These are phyloP conservation scores for Manis javanica DNA, from an alignment of 2,797 vertebrate species.

Conservation along the genomic window DNA sequence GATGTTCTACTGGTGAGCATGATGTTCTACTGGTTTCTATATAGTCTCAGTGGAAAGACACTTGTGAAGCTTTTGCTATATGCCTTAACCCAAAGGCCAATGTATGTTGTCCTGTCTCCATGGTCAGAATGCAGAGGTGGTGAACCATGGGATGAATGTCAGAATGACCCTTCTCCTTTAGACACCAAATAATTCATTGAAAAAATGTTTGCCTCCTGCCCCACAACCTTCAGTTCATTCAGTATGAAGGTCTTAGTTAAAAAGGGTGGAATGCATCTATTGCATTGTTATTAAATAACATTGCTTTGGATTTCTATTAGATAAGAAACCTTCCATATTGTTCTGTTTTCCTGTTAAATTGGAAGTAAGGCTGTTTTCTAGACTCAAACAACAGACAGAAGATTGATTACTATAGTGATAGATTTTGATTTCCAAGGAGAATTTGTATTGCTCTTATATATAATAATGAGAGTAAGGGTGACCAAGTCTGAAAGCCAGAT, in stretches of 20 bases:
- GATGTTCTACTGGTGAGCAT: neutral
- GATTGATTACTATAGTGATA: neutral
- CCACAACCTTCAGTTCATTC: neutral
- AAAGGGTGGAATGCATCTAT: neutral
- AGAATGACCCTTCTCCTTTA: neutral
- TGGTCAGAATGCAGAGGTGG: neutral
- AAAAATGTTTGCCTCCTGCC: neutral
- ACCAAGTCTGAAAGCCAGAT: neutral
- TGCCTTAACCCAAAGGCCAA: neutral
- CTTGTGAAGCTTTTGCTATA: neutral
- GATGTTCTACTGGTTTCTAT: neutral
- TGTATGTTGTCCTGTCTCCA: neutral
- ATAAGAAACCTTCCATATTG: neutral
- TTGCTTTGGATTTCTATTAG: no score
- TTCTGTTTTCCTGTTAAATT: constrained; percentile 28
- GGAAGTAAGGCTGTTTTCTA: neutral
- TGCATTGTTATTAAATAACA: no score
- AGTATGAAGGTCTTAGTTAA: neutral
- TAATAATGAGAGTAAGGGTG: neutral
- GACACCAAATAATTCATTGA: neutral
- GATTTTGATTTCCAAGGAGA: neutral
- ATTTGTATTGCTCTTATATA: neutral
- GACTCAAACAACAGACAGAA: neutral
- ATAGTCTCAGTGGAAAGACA: neutral
- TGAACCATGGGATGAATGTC: neutral